Evolutionary conservation across 2,797 vertebrate genomes (phyloP).

Genomic region (Amniataba percoides): DNA sequence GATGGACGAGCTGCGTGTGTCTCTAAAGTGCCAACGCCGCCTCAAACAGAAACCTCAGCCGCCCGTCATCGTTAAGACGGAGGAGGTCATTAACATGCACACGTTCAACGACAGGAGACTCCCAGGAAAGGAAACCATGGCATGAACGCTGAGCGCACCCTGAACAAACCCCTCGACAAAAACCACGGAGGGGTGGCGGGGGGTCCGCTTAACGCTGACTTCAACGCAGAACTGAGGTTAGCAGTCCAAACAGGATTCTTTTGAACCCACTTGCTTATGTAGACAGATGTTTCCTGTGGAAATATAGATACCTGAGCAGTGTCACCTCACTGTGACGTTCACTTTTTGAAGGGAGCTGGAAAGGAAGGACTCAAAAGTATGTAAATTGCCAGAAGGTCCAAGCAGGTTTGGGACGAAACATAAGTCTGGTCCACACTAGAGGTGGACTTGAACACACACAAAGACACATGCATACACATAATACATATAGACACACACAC

Average conservation of each 20-base stretch:
- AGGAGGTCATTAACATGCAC: slow-evolving; percentile 99
- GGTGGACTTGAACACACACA: slow-evolving; percentile 58
- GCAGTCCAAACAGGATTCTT: slow-evolving; percentile 74
- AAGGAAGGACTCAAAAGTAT: slow-evolving; percentile 49
- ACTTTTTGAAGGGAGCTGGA: slow-evolving; percentile 62
- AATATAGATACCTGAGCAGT: slow-evolving; percentile 92
- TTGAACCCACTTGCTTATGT: slow-evolving; percentile 86
- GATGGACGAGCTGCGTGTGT: slow-evolving; percentile 95
- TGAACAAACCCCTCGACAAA: slow-evolving; percentile 27
- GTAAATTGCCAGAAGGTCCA: slow-evolving; percentile 51
- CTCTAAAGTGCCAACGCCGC: slow-evolving; percentile 95
- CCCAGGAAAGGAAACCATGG: slow-evolving; percentile 99
- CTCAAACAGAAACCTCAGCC: slow-evolving; percentile 96
- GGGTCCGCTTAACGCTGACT: slow-evolving; percentile 67
- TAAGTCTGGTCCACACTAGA: slow-evolving; percentile 50
- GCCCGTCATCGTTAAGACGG: slow-evolving; percentile 95
- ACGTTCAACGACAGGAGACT: slow-evolving; percentile 98
- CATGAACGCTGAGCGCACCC: slow-evolving; percentile 71
- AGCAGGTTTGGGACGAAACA: slow-evolving; percentile 59
- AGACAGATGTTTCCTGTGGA: slow-evolving; percentile 99
- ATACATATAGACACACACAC: slow-evolving; percentile 10
- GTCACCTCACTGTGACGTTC: slow-evolving; percentile 76
- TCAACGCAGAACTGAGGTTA: slow-evolving; percentile 56
- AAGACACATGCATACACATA: slow-evolving; percentile 21
- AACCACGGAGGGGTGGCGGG: slow-evolving; percentile 74